Base-by-base conservation (phyloP, 2,888 invertebrate genomes). In the Diarsia mendica region DNA sequence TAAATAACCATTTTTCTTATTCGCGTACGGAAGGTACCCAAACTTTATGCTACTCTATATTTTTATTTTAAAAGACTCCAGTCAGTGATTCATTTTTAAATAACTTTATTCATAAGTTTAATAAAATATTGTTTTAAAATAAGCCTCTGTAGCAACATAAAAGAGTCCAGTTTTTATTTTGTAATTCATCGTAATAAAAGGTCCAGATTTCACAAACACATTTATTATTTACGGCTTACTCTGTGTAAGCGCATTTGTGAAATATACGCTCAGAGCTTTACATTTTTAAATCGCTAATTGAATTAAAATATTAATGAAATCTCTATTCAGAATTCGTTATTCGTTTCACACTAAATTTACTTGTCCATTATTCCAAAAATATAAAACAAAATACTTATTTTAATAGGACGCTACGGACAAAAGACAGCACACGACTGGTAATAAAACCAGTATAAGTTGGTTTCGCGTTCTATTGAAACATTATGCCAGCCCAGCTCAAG, bases 1-100 rank as follows among this genome's bases (percentile, higher is more conserved):
- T 82, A 79, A 80, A 79, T 44, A 73, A 33, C 64, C 46, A 75
- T 77, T 74, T 77, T 68, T 81, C 70, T 74, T 79, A 49, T 70
- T 23, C 55, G 44, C 48, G 33, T 51, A 74, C 61, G n/a, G 15
- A 20, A 46, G 9, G 8, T 79, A 28, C 58, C 28, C n/a, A 10
- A 79, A 55, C 46, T 39, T 80, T 74, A 67, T 73, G 15, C 10
- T 23, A 33, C 20, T 60, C 5, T 63, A 28, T 44, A 28, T 15
- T 20, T 66, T 44, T 3, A 15, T 58, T 64, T 51, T 44, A 44
- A 20, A 46, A 1, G 11, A 60, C 9, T 15, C 1, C n/a, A 15
- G 18, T 15, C 46, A 8, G 15, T 20, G 23, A 60, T 53, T 61
- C 8, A 23, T 46, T 3, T 33, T 72, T 23, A 46, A 65, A 46